Evolutionary conservation across 2,113 vertebrate species (phyloP).

Genomic region (Catagonus wagneri): DNA sequence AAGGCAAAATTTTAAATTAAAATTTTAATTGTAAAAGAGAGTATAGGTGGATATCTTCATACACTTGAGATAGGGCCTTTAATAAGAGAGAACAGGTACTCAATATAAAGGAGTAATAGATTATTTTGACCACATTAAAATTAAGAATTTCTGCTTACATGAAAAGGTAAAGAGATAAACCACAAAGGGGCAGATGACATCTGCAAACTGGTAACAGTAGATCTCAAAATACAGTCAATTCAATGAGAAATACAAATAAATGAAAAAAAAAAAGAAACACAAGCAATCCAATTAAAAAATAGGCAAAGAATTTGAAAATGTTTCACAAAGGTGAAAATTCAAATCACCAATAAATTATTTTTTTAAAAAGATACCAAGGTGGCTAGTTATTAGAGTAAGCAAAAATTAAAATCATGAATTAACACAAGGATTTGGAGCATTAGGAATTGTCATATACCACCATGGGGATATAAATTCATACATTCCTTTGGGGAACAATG

Average conservation of each 20-base stretch:
- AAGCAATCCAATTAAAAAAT: not conserved
- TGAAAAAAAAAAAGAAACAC: not conserved
- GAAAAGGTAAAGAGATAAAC: not conserved
- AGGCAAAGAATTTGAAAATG: not conserved
- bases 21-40: not conserved
- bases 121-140: conserved; percentile 8
- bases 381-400: not conserved
- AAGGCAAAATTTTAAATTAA: not conserved
- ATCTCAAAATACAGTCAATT: not conserved
- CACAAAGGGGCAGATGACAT: not conserved
- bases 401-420: not conserved
- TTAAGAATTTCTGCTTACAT: not conserved
- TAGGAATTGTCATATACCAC: not conserved
- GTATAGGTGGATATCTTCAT: not conserved
- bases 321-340: not conserved
- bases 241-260: not conserved
- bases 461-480: not conserved
- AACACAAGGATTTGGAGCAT: not conserved
- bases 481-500: not conserved
- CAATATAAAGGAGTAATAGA: not conserved
- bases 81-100: not conserved
- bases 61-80: not conserved
- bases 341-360: not conserved
- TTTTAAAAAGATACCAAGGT: not conserved
- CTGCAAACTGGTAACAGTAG: not conserved